Percentiles rank a stretch among this genome's conserved stretches.
These are phyloP conservation scores for Anarhynchus alexandrinus DNA, from an alignment of 2,113 vertebrate genomes.

Conservation along the genomic window DNA sequence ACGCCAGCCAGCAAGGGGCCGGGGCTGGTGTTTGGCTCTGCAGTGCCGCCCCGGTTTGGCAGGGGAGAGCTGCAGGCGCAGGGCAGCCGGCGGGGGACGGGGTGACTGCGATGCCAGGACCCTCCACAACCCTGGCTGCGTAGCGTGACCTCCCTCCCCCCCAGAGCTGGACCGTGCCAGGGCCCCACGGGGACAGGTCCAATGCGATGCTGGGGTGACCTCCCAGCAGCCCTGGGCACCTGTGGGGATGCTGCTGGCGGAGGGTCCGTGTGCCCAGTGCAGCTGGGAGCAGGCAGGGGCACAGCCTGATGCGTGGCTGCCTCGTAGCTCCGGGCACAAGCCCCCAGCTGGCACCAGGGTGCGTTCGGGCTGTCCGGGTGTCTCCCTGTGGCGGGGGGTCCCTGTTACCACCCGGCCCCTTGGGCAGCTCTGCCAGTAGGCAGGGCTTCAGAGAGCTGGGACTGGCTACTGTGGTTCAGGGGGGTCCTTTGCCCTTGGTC, in stretches of 20 bases:
- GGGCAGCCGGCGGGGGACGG: not conserved
- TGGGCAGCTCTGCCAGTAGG: not conserved
- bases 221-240: no score
- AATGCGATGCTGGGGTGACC: no score
- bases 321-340: fast-evolving
- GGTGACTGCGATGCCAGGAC: not conserved
- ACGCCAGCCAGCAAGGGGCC: not conserved
- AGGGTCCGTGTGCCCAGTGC: fast-evolving
- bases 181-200: no score
- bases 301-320: fast-evolving
- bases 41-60: fast-evolving
- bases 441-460: not conserved
- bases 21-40: fast-evolving
- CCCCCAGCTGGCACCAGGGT: not conserved
- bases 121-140: fast-evolving
- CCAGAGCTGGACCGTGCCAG: no score
- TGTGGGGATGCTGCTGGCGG: no score
- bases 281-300: not conserved
- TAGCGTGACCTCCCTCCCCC: no score
- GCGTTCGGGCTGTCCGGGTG: fast-evolving
- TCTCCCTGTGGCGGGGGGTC: not conserved
- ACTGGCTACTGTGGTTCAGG: not conserved
- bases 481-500: not conserved
- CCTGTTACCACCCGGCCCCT: not conserved
- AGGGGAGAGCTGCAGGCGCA: not conserved